Base-by-base conservation (phyloP, 2,113 vertebrate species). In the Melanotaenia duboulayi region DNA sequence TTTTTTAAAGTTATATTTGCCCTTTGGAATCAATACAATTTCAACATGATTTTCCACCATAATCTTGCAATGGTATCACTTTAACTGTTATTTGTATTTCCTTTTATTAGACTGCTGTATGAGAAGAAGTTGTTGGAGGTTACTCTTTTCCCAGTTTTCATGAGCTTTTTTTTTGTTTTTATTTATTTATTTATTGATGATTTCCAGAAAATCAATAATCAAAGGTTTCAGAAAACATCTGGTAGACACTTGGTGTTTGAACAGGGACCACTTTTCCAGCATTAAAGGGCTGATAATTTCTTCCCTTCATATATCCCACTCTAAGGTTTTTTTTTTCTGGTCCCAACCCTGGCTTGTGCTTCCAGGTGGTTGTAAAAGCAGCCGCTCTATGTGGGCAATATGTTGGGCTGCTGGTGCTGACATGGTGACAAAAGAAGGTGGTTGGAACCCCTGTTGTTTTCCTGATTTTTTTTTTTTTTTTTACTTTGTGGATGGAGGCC, bases 201-300 rank as follows among this genome's bases (percentile, higher is more conserved):
- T 25, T 76, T 80, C 28, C 28, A 28, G 28, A 28, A 28, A 32
- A 62, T 82, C 76, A 79, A 85, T 79, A 79, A 75, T 81, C 65
- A 83, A 82, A 89, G 65, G 63, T 69, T 83, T 61, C 23, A 69
- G 51, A 65, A 80, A 81, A 90, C 84, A 84, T 87, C 86, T 89
- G 86, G 85, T 20, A 14, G 77, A 83, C 81, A 28, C 3, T 28
- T 28, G 28, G 28, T 6, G n/a, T n/a, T n/a, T n/a, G n/a, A 83
- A 70, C 57, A 74, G 71, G 64, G 46, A 81, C 57, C 75, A 82
- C 62, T 74, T 77, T 81, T 72, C 76, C 58, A 61, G 63, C 77
- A 65, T 54, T 42, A 73, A 50, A 80, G 17, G 62, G 56, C 56
- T 19, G 39, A 63, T 63, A 51, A 59, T 28, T 49, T 16, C 44